Evolutionary conservation across 2,113 vertebrate genomes (phyloP).

Genomic region (Sigmodon hispidus): DNA sequence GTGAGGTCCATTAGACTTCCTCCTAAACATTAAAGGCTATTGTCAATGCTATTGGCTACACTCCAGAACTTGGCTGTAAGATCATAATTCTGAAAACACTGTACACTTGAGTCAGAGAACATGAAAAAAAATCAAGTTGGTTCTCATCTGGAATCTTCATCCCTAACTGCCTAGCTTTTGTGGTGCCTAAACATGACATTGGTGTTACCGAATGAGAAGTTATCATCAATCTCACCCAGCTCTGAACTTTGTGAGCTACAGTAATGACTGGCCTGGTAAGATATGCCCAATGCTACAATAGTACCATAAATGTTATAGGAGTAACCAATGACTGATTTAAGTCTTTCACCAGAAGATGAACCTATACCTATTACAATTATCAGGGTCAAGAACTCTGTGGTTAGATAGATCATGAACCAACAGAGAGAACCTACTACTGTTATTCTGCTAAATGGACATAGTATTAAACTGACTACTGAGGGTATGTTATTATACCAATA

Average conservation of each 20-base stretch:
- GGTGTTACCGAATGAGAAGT: background rate
- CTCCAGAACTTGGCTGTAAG: background rate
- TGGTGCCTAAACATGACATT: background rate
- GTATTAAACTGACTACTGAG: background rate
- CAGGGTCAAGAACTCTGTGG: background rate
- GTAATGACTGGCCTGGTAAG: background rate
- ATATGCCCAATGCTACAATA: background rate
- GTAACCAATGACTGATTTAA: background rate
- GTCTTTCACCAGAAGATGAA: background rate
- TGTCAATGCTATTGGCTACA: background rate
- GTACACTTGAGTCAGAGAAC: background rate
- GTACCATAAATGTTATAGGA: background rate
- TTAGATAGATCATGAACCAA: background rate
- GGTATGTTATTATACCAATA: background rate
- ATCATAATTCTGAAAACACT: background rate
- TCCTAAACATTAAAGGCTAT: background rate
- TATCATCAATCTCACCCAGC: background rate
- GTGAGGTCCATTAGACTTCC: background rate
- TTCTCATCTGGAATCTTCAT: background rate
- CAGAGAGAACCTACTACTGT: background rate
- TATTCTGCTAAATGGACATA: background rate
- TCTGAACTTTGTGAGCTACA: background rate
- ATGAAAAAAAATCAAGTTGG: background rate
- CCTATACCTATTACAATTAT: background rate
- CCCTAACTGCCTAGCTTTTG: background rate